Base-by-base conservation (phyloP, 2,888 invertebrate genomes). In the Leucozona laternaria region DNA sequence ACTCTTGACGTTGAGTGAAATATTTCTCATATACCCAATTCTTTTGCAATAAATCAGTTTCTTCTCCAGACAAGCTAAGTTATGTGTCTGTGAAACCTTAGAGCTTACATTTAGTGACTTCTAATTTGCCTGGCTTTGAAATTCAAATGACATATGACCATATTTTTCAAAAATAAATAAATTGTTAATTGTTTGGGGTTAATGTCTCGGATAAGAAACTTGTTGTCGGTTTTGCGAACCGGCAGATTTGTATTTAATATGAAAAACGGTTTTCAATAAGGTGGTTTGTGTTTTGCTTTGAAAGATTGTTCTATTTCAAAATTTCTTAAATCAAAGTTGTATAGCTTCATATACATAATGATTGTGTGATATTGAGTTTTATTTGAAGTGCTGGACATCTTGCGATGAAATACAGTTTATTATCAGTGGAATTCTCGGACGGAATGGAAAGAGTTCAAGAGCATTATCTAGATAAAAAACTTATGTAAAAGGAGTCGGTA, bases 1-100 rank as follows among this genome's bases (percentile, higher is more conserved):
- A 68, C n/a, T 37, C 22, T 53, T 37, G 50, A 68, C 50, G n/a
- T 53, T 53, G 50, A 66, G 66, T 66, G 66, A 66, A 66, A 66
- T 66, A 66, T 66, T 48, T 66, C 66, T 31, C 17, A 20, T 31
- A 40, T 22, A 22, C 6, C 2, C 7, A n/a, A 0, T 22, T 50
- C 22, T 22, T 50, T 50, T 50, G 13, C 17, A 37, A 58, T 58
- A 37, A 20, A 37, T 58, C 34, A 31, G 57, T 17, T 57, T 53
- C 43, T 45, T 7, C 17, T 17, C 28, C 8, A 31, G 2, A 45
- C 8, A 45, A 17, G 4, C 5, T n/a, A n/a, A 6, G 45, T 45
- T 17, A 17, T 45, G 17, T 8, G 8, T 45, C 45, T 45, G 2
- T 7, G 2, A 48, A 20, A 8, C 17, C 1, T 11, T 20, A 48